phyloP scores from a whole-genome alignment of 2,888 invertebrate species.

The Drosophila melanosoma region DNA sequence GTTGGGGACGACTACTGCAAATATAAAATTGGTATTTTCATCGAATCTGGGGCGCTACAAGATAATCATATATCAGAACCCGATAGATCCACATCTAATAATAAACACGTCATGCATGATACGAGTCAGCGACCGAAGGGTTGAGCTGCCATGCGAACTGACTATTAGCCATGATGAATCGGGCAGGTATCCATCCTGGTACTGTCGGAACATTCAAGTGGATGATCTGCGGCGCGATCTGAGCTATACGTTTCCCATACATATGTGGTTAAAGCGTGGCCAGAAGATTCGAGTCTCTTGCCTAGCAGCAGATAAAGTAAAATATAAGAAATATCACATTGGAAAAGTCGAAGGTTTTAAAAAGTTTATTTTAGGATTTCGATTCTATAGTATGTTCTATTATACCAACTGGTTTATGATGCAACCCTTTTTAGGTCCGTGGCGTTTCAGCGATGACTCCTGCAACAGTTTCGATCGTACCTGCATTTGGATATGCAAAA shows the following conservation, averaged over 20 bases:
- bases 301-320: background rate
- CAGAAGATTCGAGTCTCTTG: conserved; percentile 35
- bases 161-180: conserved; percentile 34
- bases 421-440: conserved; percentile 46
- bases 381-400: conserved; percentile 2
- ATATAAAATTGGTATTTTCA: conserved; percentile 33
- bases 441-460: conserved; percentile 28
- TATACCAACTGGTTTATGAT: conserved; percentile 46
- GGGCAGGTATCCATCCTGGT: conserved; percentile 48
- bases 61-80: conserved; percentile 41
- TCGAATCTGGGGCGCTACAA: conserved; percentile 43
- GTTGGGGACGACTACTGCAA: conserved; percentile 28
- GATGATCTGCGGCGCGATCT: conserved; percentile 34
- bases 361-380: background rate
- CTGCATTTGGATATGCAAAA: conserved; percentile 48
- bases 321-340: background rate
- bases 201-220: conserved; percentile 39
- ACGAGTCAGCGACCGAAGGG: conserved; percentile 28
- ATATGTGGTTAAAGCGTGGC: conserved; percentile 25
- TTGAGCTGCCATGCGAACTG: conserved; percentile 43
- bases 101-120: conserved; percentile 34
- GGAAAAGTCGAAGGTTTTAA: rapidly evolving
- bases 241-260: conserved; percentile 35
- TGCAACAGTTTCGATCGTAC: conserved; percentile 34
- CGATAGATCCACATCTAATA: conserved; percentile 25